Conservation (phyloP, 2,797 vertebrate species). For the Sebastes cheni region DNA sequence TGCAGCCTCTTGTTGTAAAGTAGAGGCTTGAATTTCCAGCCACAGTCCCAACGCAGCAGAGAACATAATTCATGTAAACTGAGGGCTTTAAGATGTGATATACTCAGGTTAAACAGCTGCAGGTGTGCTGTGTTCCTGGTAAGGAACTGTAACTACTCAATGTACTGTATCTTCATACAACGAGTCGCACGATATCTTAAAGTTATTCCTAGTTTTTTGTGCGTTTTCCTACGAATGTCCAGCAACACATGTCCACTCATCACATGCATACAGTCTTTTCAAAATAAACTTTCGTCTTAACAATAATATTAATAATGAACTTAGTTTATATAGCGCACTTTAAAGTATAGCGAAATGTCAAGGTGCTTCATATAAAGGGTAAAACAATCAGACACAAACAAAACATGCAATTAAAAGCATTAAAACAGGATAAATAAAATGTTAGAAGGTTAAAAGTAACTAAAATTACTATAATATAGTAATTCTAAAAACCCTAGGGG, state of each 20-base stretch:
- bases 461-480: no score
- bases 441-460: no score
- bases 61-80: not conserved
- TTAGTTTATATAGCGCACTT: no score
- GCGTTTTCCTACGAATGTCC: not conserved
- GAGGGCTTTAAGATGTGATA: not conserved
- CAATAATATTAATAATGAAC: no score
- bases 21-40: not conserved
- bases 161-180: not conserved
- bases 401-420: no score
- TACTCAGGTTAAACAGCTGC: not conserved
- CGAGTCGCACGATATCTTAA: not conserved
- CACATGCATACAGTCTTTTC: no score
- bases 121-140: not conserved
- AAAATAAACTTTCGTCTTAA: no score
- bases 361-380: no score
- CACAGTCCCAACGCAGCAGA: not conserved
- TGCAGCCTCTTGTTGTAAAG: constrained; percentile 8
- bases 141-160: not conserved
- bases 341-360: no score
- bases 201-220: not conserved
- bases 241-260: not conserved
- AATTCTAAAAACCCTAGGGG: no score
- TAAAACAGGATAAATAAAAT: no score
- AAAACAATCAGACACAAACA: no score